A percentile compares a stretch with the other conserved stretches of the same genome.
These are phyloP conservation scores for Patella pellucida DNA, from an alignment of 2,888 invertebrate species.

Conservation along the genomic window DNA sequence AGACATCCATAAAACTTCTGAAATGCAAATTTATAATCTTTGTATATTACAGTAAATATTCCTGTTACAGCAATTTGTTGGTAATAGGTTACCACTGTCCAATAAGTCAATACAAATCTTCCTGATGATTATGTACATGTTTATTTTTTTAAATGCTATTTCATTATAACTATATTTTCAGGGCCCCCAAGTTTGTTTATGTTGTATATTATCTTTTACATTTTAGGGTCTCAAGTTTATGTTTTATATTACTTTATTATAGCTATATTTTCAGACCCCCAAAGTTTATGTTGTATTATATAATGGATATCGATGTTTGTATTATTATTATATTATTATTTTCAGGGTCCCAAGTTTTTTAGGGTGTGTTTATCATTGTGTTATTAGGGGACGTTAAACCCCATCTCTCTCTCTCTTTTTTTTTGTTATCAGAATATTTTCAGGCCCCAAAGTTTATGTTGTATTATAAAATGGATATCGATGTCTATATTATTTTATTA, in stretches of 20 bases:
- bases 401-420: too few relatives aligned
- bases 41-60: too few relatives aligned
- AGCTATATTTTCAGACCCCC: slow-evolving; percentile 26
- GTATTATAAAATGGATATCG: not conserved
- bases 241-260: slow-evolving; percentile 1
- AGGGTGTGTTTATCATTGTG: too few relatives aligned
- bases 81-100: too few relatives aligned
- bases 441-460: slow-evolving; percentile 35
- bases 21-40: too few relatives aligned
- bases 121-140: not conserved
- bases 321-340: not conserved
- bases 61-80: too few relatives aligned
- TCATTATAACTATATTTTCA: slow-evolving; percentile 14
- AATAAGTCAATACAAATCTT: too few relatives aligned
- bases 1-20: too few relatives aligned
- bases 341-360: slow-evolving; percentile 33
- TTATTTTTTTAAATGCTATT: slow-evolving; percentile 6
- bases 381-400: too few relatives aligned
- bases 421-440: not conserved
- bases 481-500: not conserved
- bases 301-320: not conserved
- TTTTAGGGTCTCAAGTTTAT: too few relatives aligned
- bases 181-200: too few relatives aligned
- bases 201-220: too few relatives aligned
- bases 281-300: slow-evolving; percentile 25